Evolutionary conservation across 1,140 invertebrate species (phyloP).

Genomic region (Anoplolepis gracilipes): DNA sequence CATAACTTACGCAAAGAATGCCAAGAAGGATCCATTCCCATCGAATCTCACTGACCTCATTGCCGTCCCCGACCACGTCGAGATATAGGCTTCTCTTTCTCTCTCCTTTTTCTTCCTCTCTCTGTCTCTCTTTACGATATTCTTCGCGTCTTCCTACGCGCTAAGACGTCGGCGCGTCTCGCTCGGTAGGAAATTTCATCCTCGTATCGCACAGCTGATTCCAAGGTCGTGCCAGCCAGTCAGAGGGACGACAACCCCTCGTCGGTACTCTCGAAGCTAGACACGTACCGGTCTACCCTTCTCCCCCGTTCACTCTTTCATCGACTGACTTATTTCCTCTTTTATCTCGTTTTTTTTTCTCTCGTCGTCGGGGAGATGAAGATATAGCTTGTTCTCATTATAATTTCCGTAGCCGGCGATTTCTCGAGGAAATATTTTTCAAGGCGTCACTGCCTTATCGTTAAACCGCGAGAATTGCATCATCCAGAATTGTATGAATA

Average conservation of each 20-base stretch:
- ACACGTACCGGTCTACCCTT: constrained; percentile 42
- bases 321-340: constrained; percentile 41
- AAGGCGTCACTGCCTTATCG: neutral
- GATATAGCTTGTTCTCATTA: neutral
- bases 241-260: constrained; percentile 30
- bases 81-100: neutral
- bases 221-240: constrained; percentile 42
- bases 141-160: constrained; percentile 44
- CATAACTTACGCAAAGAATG: constrained; percentile 47
- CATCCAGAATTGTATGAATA: neutral
- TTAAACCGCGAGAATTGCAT: neutral
- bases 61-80: constrained; percentile 46
- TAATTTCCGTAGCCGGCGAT: neutral
- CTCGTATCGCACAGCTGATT: constrained; percentile 61
- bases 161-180: constrained; percentile 46
- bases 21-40: constrained; percentile 25
- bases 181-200: constrained; percentile 50
- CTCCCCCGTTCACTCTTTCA: neutral
- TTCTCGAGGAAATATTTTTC: neutral
- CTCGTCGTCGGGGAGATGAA: neutral
- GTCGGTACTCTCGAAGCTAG: constrained; percentile 50
- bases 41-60: constrained; percentile 51
- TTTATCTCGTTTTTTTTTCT: neutral
- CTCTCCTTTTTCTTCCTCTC: neutral
- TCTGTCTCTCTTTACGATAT: constrained; percentile 10